Conservation (phyloP, 2,797 vertebrate genomes). For the Monodelphis domestica region DNA sequence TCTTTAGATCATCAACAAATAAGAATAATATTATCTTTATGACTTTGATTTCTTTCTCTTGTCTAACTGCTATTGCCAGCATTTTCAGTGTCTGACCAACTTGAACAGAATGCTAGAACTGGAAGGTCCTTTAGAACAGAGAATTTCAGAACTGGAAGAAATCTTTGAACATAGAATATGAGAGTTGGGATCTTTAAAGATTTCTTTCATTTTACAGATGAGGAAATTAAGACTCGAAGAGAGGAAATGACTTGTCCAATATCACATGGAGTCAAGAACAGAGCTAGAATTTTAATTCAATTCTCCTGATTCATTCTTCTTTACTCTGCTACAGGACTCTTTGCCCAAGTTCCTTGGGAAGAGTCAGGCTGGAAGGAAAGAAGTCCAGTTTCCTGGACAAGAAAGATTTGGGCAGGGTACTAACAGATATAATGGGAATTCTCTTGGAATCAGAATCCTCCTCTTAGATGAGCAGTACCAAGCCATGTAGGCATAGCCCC, state of each 20-base stretch:
- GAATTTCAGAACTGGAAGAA: background rate
- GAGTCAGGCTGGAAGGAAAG: background rate
- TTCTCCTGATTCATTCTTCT: no score
- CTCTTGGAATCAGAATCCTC: background rate
- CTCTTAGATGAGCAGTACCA: background rate
- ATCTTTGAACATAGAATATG: background rate
- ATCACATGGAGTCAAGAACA: background rate
- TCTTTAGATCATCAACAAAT: background rate
- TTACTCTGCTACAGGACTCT: background rate
- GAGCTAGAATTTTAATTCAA: no score
- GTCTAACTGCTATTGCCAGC: background rate
- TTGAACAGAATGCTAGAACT: background rate
- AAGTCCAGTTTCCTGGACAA: background rate
- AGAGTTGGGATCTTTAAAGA: background rate
- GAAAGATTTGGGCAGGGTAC: background rate
- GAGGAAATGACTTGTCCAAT: background rate
- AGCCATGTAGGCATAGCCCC: background rate
- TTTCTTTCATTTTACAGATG: background rate
- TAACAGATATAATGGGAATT: background rate
- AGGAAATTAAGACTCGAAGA: background rate
- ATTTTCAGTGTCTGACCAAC: background rate
- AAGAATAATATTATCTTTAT: background rate
- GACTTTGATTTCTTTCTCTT: background rate
- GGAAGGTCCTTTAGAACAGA: background rate
- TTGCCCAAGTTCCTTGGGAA: background rate